phyloP scores from a whole-genome alignment of 2,797 vertebrate genomes.

The Sphenopsis melanotis region DNA sequence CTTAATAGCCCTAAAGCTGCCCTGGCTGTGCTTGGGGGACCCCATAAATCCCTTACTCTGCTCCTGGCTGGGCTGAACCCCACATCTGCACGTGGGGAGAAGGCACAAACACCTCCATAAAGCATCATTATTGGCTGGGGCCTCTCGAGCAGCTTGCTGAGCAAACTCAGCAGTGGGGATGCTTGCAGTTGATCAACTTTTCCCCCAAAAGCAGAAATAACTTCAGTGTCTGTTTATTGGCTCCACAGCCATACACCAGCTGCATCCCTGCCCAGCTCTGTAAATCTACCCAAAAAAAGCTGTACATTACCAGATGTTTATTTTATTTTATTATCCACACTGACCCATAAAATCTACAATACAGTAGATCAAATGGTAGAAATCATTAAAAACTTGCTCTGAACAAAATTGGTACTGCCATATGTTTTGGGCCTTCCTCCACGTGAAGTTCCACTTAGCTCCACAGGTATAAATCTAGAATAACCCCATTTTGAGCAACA shows the following conservation, averaged over 20 bases:
- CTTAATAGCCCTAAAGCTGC: conserved; percentile 43
- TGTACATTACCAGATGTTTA: conserved; percentile 51
- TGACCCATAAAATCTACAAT: conserved; percentile 33
- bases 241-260: neutral
- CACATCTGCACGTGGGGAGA: neutral
- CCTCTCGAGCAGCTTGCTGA: conserved; percentile 22
- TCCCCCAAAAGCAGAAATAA: conserved; percentile 41
- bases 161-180: conserved; percentile 30
- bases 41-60: neutral
- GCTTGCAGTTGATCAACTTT: conserved; percentile 32
- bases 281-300: conserved; percentile 43
- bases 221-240: neutral
- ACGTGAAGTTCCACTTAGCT: neutral
- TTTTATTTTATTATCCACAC: conserved; percentile 27
- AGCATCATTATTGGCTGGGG: conserved; percentile 4
- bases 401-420: neutral
- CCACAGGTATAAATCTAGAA: conserved; percentile 30
- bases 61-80: neutral
- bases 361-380: conserved; percentile 34
- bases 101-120: conserved; percentile 8
- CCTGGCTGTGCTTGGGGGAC: neutral
- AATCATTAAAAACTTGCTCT: conserved; percentile 23
- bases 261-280: neutral
- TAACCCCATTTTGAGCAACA: neutral
- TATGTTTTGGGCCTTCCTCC: conserved; percentile 12